Conservation (phyloP, 2,888 invertebrate species). For the Phaedon cochleariae region DNA sequence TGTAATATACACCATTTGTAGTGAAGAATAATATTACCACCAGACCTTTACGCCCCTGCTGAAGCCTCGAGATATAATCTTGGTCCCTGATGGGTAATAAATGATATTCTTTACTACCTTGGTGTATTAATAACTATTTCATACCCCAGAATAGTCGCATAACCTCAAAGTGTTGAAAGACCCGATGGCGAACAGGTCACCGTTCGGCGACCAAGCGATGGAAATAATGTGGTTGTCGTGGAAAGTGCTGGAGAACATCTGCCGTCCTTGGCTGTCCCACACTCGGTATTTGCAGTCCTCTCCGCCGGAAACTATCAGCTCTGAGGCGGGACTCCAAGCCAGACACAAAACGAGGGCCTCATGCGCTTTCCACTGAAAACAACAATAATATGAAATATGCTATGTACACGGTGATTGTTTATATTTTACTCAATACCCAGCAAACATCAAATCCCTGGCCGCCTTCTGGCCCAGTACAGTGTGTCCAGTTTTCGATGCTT, state of each 20-base stretch:
- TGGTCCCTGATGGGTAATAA: too few relatives aligned
- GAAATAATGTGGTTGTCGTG: constrained; percentile 93
- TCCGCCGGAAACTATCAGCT: constrained; percentile 92
- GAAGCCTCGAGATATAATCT: too few relatives aligned
- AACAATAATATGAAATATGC: background rate
- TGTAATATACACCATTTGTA: too few relatives aligned
- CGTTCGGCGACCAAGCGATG: constrained; percentile 90
- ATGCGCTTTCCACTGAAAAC: constrained; percentile 92
- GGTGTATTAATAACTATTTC: constrained; percentile 48
- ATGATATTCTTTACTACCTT: too few relatives aligned
- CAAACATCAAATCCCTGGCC: too few relatives aligned
- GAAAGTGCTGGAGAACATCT: constrained; percentile 82
- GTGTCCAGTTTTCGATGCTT: too few relatives aligned
- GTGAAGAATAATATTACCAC: too few relatives aligned
- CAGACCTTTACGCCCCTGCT: too few relatives aligned
- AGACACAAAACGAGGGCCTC: constrained; percentile 91
- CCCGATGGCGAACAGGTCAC: constrained; percentile 90
- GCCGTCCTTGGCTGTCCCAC: constrained; percentile 93
- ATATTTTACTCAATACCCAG: too few relatives aligned
- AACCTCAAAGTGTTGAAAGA: constrained; percentile 91
- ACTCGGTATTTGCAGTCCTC: constrained; percentile 88
- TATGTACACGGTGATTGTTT: too few relatives aligned
- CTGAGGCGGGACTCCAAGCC: constrained; percentile 94
- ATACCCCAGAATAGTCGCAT: constrained; percentile 93
- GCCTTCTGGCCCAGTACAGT: too few relatives aligned